Conservation (phyloP, 92 coral and sea anemone species). For the Hydrozoanthus gracilis region DNA sequence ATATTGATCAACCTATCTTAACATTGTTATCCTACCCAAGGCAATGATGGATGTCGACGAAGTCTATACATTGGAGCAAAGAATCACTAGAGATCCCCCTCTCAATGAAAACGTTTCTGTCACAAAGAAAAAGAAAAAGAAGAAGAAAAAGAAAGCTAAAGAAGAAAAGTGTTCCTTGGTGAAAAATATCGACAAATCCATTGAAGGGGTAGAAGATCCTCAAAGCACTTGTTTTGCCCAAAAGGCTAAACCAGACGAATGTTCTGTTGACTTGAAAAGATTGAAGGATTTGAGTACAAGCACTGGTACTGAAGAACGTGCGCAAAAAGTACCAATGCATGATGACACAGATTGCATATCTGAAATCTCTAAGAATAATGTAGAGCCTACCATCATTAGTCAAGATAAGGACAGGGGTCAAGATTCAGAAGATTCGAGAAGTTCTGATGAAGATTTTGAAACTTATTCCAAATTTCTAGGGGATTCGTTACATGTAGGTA, state of each 20-base stretch:
- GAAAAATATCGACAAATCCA: conserved; percentile 10
- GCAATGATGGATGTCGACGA: conserved; percentile 98
- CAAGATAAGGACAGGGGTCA: background rate
- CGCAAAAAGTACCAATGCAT: background rate
- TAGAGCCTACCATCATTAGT: background rate
- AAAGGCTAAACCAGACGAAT: background rate
- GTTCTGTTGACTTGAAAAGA: background rate
- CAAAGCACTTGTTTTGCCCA: conserved; percentile 24
- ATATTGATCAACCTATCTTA: background rate
- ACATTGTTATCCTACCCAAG: conserved; percentile 48
- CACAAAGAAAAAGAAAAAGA: conserved; percentile 67
- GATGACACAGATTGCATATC: background rate
- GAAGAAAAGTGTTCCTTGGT: conserved; percentile 19
- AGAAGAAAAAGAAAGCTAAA: conserved; percentile 62
- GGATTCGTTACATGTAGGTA: conserved; percentile 8
- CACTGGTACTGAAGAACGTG: background rate
- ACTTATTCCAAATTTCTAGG: background rate
- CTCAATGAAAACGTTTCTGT: conserved; percentile 18
- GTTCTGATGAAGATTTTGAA: conserved; percentile 18
- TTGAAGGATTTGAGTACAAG: background rate
- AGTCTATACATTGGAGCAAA: conserved; percentile 88
- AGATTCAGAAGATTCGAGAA: background rate
- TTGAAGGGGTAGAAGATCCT: conserved; percentile 38
- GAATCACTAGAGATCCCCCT: conserved; percentile 42
- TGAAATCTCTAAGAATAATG: background rate